Evolutionary conservation across 2,113 vertebrate genomes (phyloP).

Genomic region (Nerophis lumbriciformis): DNA sequence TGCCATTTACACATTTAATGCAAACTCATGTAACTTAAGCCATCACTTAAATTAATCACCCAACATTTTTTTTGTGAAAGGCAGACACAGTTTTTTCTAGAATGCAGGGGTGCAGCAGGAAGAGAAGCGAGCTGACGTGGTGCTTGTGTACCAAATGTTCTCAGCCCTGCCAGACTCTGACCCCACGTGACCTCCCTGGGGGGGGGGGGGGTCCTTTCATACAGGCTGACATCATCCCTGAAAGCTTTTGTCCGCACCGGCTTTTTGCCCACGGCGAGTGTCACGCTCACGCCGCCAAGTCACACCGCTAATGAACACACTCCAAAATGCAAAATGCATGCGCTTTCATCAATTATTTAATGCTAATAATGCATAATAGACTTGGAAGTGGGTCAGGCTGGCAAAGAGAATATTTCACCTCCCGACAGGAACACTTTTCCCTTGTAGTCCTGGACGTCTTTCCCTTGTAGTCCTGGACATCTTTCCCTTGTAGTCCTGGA

Average conservation of each 20-base stretch:
- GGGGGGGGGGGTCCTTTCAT: slow-evolving; percentile 15
- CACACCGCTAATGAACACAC: slow-evolving; percentile 49
- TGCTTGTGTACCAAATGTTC: slow-evolving; percentile 38
- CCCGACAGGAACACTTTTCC: slow-evolving; percentile 14
- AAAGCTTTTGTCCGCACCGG: slow-evolving; percentile 25
- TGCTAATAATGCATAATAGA: slow-evolving; percentile 40
- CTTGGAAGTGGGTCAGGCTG: slow-evolving; percentile 32
- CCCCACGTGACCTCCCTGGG: slow-evolving; percentile 29
- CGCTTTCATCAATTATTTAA: slow-evolving; percentile 56
- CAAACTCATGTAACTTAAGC: no score
- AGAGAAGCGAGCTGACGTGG: slow-evolving; percentile 49
- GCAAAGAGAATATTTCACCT: slow-evolving; percentile 34
- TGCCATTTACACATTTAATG: no score
- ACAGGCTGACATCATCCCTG: slow-evolving; percentile 48
- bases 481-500: no score
- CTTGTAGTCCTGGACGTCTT: no score
- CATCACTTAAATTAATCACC: no score
- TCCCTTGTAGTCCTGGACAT: no score
- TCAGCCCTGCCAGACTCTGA: slow-evolving; percentile 34
- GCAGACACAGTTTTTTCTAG: background rate
- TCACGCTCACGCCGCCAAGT: slow-evolving; percentile 9
- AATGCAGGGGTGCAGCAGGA: slow-evolving; percentile 22
- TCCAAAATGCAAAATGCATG: slow-evolving; percentile 64
- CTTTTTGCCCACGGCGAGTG: slow-evolving; percentile 4
- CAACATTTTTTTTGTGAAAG: background rate